A percentile compares a stretch with the other conserved stretches of the same genome.
Conservation (phyloP, 2,797 vertebrate species). For the Rhinophrynus dorsalis region DNA sequence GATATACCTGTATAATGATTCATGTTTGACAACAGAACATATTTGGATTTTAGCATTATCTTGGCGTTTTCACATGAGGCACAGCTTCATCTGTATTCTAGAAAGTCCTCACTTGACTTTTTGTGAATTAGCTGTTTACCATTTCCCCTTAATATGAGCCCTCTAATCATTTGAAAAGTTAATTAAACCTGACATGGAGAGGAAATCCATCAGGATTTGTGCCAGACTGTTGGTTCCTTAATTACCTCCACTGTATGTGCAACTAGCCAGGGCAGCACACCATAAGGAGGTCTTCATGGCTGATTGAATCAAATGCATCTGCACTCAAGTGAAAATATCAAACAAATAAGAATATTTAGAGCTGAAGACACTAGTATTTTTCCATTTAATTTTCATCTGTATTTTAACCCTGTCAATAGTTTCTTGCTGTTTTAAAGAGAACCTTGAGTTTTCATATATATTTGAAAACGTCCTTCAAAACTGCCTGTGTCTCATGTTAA, state of each 20-base stretch:
- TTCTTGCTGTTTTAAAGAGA: no score
- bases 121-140: no score
- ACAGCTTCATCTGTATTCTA: no score
- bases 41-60: no score
- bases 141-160: neutral
- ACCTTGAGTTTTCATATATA: no score
- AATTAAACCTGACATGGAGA: neutral
- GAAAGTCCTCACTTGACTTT: no score
- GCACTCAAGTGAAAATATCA: neutral
- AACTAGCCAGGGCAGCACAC: neutral
- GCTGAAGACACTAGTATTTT: neutral
- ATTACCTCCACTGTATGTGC: neutral
- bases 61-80: no score
- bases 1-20: no score
- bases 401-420: no score
- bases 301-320: neutral
- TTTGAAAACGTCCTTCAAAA: no score
- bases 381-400: neutral
- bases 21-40: no score
- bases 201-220: neutral
- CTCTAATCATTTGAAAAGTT: neutral
- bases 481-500: no score
- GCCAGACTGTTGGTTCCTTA: neutral
- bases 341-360: neutral
- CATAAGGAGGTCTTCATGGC: conserved; percentile 5